Evolutionary conservation across 2,888 invertebrate species (phyloP).

Genomic region (Cacoxenus indagator): DNA sequence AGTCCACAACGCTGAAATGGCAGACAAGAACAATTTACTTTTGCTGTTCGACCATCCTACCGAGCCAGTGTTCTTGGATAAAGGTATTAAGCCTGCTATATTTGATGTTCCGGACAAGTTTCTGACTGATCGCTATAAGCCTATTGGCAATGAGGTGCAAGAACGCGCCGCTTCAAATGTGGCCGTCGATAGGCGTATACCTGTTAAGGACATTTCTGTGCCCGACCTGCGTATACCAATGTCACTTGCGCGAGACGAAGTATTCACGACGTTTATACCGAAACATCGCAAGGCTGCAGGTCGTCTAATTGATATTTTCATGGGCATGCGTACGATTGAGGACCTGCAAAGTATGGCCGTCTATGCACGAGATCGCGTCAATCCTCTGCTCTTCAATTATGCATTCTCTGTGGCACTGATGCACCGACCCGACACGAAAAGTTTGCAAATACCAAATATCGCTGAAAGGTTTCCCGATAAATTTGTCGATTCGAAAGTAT

Average conservation of each 20-base stretch:
- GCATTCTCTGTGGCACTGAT: conserved; percentile 81
- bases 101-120: conserved; percentile 77
- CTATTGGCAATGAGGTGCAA: conserved; percentile 71
- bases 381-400: conserved; percentile 84
- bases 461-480: conserved; percentile 77
- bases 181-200: conserved; percentile 71
- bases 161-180: conserved; percentile 73
- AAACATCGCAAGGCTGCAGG: conserved; percentile 77
- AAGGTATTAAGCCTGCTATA: conserved; percentile 75
- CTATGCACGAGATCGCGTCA: conserved; percentile 79
- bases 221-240: conserved; percentile 76
- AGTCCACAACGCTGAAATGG: conserved; percentile 30
- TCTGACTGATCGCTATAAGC: conserved; percentile 72
- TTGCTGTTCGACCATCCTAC: conserved; percentile 80
- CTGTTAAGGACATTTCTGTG: conserved; percentile 74
- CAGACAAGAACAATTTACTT: conserved; percentile 73
- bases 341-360: conserved; percentile 78
- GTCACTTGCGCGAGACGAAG: conserved; percentile 75
- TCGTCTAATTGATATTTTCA: conserved; percentile 77
- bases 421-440: conserved; percentile 75
- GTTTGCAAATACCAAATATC: conserved; percentile 74
- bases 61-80: conserved; percentile 82
- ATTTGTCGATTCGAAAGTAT: conserved; percentile 75
- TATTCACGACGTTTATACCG: conserved; percentile 80
- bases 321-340: conserved; percentile 79